These are phyloP conservation scores for Drosophila pectinifera DNA, from an alignment of 1,140 invertebrate genomes.

Conservation along the genomic window DNA sequence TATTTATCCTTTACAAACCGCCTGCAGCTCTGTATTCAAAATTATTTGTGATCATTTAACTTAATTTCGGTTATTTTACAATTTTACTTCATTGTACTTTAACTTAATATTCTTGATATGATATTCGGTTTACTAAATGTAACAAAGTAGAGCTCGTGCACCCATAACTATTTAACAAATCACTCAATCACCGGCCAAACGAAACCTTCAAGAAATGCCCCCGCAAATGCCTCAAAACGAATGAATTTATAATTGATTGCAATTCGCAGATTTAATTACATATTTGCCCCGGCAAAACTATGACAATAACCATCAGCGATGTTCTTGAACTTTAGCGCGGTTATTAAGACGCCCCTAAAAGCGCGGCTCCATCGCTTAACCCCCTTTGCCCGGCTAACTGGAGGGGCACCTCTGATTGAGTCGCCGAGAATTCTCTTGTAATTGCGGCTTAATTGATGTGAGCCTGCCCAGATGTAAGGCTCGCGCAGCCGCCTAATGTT, in stretches of 20 bases:
- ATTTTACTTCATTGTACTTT: not conserved
- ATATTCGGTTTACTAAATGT: not conserved
- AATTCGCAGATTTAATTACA: constrained; percentile 57
- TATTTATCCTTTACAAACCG: no score
- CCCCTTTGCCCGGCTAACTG: constrained; percentile 26
- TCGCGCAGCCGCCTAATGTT: constrained; percentile 6
- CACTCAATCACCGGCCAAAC: constrained; percentile 11
- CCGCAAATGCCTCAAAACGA: constrained; percentile 25
- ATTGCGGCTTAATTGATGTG: constrained; percentile 65
- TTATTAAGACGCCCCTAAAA: constrained; percentile 53
- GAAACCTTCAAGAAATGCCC: constrained; percentile 21
- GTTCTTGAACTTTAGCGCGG: constrained; percentile 64
- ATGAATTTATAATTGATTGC: constrained; percentile 45
- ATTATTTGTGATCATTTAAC: not conserved
- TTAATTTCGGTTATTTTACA: no score
- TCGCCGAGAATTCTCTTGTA: constrained; percentile 56
- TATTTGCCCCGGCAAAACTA: constrained; percentile 45
- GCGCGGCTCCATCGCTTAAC: constrained; percentile 47
- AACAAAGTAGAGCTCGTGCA: constrained; percentile 6
- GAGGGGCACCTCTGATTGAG: constrained; percentile 32
- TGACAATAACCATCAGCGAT: constrained; percentile 71
- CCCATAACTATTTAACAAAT: constrained; percentile 13
- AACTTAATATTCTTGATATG: not conserved
- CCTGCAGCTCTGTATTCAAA: no score
- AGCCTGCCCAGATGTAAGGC: constrained; percentile 52